Evolutionary conservation across 2,888 invertebrate genomes (phyloP).

Genomic region (Brachypalpus laphriformis): DNA sequence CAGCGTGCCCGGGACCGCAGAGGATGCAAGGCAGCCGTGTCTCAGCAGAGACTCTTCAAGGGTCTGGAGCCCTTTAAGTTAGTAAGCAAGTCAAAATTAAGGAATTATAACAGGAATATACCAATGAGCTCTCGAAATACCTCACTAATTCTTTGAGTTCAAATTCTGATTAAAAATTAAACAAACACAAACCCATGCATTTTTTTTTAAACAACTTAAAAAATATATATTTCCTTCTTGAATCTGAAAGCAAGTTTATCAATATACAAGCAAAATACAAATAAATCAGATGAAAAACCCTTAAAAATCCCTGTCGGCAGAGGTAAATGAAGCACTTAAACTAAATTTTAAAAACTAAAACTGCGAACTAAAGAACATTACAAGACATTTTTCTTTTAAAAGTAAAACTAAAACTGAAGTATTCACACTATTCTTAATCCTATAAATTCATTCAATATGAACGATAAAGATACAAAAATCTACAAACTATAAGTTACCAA

Average conservation of each 20-base stretch:
- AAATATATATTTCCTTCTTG: too few species aligned
- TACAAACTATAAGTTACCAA: slow-evolving; percentile 17
- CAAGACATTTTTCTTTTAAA: not conserved
- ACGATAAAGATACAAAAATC: slow-evolving; percentile 53
- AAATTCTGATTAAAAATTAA: too few species aligned
- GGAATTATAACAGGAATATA: too few species aligned
- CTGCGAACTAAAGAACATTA: not conserved
- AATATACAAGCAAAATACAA: slow-evolving; percentile 5
- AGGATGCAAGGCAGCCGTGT: too few species aligned
- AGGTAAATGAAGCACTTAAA: slow-evolving; percentile 29
- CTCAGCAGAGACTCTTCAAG: too few species aligned
- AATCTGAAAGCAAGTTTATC: not conserved
- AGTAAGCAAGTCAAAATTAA: too few species aligned
- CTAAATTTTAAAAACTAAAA: slow-evolving; percentile 1
- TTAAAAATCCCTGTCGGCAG: slow-evolving; percentile 9
- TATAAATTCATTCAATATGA: slow-evolving; percentile 71
- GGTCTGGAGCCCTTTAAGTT: too few species aligned
- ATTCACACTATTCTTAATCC: slow-evolving; percentile 40
- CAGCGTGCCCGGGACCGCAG: too few species aligned
- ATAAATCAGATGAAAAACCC: not conserved
- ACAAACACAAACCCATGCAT: too few species aligned
- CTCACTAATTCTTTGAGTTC: too few species aligned
- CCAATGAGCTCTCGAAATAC: too few species aligned
- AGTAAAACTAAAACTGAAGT: slow-evolving; percentile 6
- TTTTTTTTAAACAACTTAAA: too few species aligned